Conservation (phyloP, 1,140 invertebrate genomes). For the Eulimnadia texana region DNA sequence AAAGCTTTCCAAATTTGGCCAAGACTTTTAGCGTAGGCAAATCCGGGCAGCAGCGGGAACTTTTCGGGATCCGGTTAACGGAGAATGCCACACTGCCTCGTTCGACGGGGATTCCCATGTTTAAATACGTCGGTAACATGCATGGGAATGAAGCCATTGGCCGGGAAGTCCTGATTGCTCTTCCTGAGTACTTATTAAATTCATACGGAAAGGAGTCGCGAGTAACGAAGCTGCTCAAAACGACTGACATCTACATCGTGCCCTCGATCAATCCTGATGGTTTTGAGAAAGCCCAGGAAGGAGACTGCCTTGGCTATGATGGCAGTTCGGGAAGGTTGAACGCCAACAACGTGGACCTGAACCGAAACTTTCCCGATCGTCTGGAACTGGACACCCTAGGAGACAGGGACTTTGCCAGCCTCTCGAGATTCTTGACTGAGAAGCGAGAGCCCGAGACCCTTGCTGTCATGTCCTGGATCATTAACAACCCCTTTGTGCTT, state of each 20-base stretch:
- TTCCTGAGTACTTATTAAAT: conserved; percentile 35
- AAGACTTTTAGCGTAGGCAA: conserved; percentile 8
- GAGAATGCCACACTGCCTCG: conserved; percentile 27
- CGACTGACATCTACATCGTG: conserved; percentile 77
- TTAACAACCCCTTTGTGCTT: conserved; percentile 33
- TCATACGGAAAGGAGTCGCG: conserved; percentile 28
- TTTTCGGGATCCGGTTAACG: conserved; percentile 33
- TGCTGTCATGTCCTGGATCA: conserved; percentile 38
- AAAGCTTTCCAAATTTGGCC: conserved; percentile 5
- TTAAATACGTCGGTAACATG: conserved; percentile 49
- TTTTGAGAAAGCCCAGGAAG: conserved; percentile 47
- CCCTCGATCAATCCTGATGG: conserved; percentile 88
- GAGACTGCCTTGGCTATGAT: conserved; percentile 6
- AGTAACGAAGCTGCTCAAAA: conserved; percentile 55
- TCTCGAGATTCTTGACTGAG: conserved; percentile 2
- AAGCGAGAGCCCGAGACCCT: conserved; percentile 35
- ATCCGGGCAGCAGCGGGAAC: conserved; percentile 26
- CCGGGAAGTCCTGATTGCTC: conserved; percentile 36
- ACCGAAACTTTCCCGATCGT: conserved; percentile 30
- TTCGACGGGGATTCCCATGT: conserved; percentile 30
- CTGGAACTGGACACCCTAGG: conserved; percentile 18
- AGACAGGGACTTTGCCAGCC: not conserved
- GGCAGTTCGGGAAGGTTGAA: conserved; percentile 24
- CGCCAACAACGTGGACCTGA: conserved; percentile 29
- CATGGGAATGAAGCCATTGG: conserved; percentile 48